Evolutionary conservation across 2,888 invertebrate genomes (phyloP).

Genomic region (Sthenelais limicola): DNA sequence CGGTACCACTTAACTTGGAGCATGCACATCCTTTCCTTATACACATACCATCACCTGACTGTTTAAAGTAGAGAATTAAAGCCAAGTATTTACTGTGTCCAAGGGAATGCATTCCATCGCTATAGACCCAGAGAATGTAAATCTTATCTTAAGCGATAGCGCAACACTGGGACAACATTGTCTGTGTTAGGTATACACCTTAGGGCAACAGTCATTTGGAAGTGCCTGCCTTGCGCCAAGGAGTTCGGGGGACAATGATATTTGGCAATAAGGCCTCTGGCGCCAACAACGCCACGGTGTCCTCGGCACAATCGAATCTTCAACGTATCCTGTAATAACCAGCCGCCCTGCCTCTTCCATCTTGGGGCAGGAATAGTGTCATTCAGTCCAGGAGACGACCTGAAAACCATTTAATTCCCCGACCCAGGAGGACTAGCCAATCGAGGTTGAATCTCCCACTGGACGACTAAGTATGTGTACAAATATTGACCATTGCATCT

Average conservation of each 20-base stretch:
- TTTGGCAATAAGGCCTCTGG: constrained; percentile 23
- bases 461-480: constrained; percentile 14
- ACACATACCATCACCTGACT: too few species aligned
- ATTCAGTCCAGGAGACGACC: neutral
- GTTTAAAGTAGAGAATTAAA: too few species aligned
- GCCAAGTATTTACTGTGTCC: too few species aligned
- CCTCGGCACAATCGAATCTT: constrained; percentile 21
- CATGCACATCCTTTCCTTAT: too few species aligned
- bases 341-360: neutral
- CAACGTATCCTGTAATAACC: constrained; percentile 30
- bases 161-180: too few species aligned
- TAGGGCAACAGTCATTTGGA: constrained; percentile 20
- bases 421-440: constrained; percentile 30
- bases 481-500: constrained; percentile 14
- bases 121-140: too few species aligned
- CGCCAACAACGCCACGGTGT: constrained; percentile 12
- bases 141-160: too few species aligned
- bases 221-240: neutral
- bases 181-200: constrained; percentile 23
- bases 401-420: constrained; percentile 25
- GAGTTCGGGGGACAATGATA: neutral
- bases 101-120: too few species aligned
- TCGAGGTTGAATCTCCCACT: neutral
- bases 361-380: neutral
- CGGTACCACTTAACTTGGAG: too few species aligned